These are phyloP conservation scores for Scolopax rusticola DNA, from an alignment of 2,797 vertebrate genomes.

Conservation along the genomic window DNA sequence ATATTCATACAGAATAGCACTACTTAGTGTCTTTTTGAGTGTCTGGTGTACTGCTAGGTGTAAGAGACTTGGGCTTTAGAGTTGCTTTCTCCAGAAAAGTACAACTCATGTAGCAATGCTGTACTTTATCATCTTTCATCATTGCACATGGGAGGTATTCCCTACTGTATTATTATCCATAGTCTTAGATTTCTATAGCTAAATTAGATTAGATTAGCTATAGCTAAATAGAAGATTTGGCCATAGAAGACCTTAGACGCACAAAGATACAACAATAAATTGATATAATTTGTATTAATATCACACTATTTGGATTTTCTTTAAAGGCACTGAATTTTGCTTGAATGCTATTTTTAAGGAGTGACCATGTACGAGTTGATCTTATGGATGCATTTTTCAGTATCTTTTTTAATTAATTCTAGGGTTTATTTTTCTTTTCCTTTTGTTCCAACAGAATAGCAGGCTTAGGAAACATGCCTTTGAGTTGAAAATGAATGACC, in stretches of 20 bases:
- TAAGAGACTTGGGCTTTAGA: neutral
- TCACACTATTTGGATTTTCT: neutral
- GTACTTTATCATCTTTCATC: neutral
- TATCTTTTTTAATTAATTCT: neutral
- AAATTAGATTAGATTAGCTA: neutral
- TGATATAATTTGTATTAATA: neutral
- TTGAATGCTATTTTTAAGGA: neutral
- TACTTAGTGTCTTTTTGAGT: neutral
- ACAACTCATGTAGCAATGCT: fast-evolving
- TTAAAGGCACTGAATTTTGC: neutral
- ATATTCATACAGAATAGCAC: neutral
- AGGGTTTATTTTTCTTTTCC: neutral
- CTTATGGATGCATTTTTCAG: neutral
- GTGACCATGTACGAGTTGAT: neutral
- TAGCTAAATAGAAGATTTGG: neutral
- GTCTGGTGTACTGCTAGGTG: neutral
- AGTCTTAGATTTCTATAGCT: no score
- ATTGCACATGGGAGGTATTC: neutral
- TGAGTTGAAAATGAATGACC: constrained; percentile 98
- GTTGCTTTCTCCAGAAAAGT: neutral
- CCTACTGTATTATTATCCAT: neutral
- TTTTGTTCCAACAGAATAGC: constrained; percentile 87
- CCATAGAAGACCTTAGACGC: neutral
- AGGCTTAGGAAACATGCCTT: constrained; percentile 95
- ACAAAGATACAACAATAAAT: neutral